Evolutionary conservation across 2,888 invertebrate species (phyloP).

Genomic region (Labia minor): DNA sequence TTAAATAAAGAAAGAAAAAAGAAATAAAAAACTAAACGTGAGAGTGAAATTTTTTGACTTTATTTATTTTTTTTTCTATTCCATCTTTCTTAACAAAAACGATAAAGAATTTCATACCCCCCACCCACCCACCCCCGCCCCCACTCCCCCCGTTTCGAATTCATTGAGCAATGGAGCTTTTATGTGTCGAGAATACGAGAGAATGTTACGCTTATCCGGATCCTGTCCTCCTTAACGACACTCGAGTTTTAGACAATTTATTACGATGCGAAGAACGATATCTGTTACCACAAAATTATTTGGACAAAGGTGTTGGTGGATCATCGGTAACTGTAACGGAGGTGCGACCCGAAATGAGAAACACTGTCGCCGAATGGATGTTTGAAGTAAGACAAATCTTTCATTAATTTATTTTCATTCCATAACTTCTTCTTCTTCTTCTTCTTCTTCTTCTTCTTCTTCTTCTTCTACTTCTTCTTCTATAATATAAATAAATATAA

Average conservation of each 20-base stretch:
- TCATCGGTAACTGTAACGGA: slow-evolving; percentile 41
- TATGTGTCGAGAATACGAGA: slow-evolving; percentile 38
- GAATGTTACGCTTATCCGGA: slow-evolving; percentile 51
- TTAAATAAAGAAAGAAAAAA: neutral
- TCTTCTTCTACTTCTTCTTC: too few relatives aligned
- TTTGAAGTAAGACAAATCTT: slow-evolving; percentile 67
- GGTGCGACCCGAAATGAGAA: slow-evolving; percentile 81
- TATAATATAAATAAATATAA: too few relatives aligned
- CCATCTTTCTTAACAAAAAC: too few relatives aligned
- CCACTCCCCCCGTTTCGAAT: too few relatives aligned
- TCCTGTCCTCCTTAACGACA: slow-evolving; percentile 62
- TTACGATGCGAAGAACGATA: slow-evolving; percentile 77
- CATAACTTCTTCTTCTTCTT: too few relatives aligned
- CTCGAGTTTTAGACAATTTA: slow-evolving; percentile 68
- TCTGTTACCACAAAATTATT: slow-evolving; percentile 63
- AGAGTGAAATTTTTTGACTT: neutral
- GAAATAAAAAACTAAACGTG: neutral
- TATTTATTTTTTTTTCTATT: too few relatives aligned
- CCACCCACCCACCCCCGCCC: too few relatives aligned
- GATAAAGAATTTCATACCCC: too few relatives aligned
- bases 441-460: too few relatives aligned
- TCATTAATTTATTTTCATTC: too few relatives aligned
- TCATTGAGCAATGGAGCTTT: slow-evolving; percentile 36
- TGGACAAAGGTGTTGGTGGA: slow-evolving; percentile 44
- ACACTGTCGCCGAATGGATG: slow-evolving; percentile 93